Evolutionary conservation across 53 echinoderm and acorn worm species (phyloP).

Genomic region (Echinometra lucunter): DNA sequence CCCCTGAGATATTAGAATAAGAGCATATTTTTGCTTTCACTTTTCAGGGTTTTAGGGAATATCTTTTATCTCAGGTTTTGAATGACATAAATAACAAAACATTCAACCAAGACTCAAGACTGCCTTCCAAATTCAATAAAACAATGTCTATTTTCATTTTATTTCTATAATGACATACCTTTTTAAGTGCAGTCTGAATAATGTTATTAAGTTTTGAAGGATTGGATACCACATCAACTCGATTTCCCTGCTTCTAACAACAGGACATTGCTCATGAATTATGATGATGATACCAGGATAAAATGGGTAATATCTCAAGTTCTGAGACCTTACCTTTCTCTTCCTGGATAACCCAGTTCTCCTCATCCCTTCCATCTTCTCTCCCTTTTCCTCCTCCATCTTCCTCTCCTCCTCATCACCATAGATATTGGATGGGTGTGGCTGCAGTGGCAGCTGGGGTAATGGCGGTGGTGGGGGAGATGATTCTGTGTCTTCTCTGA

Average conservation of each 20-base stretch:
- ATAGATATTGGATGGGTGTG: neutral
- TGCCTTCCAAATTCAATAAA: no score
- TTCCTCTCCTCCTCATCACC: neutral
- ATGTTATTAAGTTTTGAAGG: neutral
- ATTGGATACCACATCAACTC: neutral
- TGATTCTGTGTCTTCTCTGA: neutral
- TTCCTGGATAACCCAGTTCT: conserved; percentile 58
- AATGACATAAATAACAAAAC: no score
- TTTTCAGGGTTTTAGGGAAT: no score
- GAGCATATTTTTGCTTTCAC: no score
- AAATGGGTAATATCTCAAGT: neutral
- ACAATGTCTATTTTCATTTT: no score
- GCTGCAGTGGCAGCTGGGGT: conserved; percentile 12
- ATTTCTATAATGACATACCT: no score
- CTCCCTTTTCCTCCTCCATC: neutral
- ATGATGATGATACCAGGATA: neutral
- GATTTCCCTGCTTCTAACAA: no score
- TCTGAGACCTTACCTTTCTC: conserved; percentile 23
- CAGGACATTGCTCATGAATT: no score
- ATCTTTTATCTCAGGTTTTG: no score
- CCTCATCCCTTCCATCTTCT: conserved; percentile 29
- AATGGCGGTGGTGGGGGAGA: neutral
- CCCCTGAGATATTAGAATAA: no score
- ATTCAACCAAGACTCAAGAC: no score
- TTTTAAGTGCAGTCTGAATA: neutral